Percentiles rank a stretch among this genome's conserved stretches.
Conservation (phyloP, 2,113 vertebrate genomes). For the Apaloderma vittatum region DNA sequence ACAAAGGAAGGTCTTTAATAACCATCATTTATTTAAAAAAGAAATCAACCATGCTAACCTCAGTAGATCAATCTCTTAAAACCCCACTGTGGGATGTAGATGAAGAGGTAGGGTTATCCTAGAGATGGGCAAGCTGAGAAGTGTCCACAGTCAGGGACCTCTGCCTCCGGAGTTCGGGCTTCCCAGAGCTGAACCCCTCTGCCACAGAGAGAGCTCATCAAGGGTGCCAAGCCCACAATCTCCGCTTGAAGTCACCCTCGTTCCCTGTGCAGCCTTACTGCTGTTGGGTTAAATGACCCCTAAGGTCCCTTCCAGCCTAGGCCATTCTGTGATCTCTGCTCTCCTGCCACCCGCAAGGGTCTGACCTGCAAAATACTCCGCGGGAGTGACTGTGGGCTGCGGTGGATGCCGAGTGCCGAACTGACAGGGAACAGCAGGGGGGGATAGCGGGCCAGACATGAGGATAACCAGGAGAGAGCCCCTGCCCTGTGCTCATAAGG, state of each 20-base stretch:
- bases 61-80: not conserved
- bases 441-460: not conserved
- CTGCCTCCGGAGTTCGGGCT: not conserved
- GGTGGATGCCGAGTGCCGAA: not conserved
- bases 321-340: no score
- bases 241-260: not conserved
- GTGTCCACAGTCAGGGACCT: not conserved
- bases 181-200: not conserved
- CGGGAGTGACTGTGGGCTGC: not conserved
- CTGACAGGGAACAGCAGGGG: conserved; percentile 27
- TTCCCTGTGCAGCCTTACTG: not conserved
- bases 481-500: not conserved
- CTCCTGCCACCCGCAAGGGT: not conserved
- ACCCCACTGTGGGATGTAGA: not conserved
- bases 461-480: not conserved
- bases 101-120: not conserved
- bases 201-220: not conserved
- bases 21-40: not conserved
- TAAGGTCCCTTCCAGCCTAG: no score
- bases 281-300: no score
- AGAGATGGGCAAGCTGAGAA: not conserved
- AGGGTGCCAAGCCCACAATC: not conserved
- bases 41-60: not conserved
- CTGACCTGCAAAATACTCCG: rapidly evolving
- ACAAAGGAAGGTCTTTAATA: not conserved